A percentile compares a stretch with the other conserved stretches of the same genome.
phyloP scores from a whole-genome alignment of 2,797 vertebrate genomes.

The Tadarida brasiliensis region DNA sequence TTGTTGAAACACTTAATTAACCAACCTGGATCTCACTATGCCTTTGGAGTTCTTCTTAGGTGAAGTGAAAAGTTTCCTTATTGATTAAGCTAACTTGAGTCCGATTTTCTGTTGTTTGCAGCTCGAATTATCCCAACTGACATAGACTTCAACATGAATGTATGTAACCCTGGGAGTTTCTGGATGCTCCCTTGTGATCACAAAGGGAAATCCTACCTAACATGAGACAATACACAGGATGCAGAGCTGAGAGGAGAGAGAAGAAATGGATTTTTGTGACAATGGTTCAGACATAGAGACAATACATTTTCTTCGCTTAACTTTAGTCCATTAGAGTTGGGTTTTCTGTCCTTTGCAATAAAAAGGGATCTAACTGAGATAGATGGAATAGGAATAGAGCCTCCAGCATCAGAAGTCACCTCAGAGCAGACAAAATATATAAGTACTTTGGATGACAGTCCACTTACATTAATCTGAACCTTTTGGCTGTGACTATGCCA shows the following conservation, averaged over 20 bases:
- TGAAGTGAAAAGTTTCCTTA: neutral
- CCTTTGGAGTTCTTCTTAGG: slow-evolving; percentile 7
- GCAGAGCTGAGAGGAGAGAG: neutral
- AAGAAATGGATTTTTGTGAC: neutral
- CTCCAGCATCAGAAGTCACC: neutral
- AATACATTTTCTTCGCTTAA: neutral
- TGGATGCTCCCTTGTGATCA: slow-evolving; percentile 23
- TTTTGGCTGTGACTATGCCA: neutral
- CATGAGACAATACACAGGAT: neutral
- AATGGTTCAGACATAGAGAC: neutral
- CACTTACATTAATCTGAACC: neutral
- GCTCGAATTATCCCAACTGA: slow-evolving; percentile 6
- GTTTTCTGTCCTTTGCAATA: slow-evolving; percentile 1
- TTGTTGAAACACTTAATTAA: neutral
- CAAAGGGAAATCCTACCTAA: neutral
- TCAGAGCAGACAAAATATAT: neutral
- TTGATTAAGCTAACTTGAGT: slow-evolving; percentile 21
- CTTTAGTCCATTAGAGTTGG: neutral
- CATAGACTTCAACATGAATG: neutral
- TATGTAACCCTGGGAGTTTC: neutral
- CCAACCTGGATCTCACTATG: neutral
- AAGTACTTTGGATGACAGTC: neutral
- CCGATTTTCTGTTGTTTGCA: slow-evolving; percentile 21
- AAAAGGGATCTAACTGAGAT: neutral
- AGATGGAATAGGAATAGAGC: neutral